Evolutionary conservation across 2,888 invertebrate genomes (phyloP), one percentile per base, ranked within the genome.

Genomic region (Nomada fabriciana): DNA sequence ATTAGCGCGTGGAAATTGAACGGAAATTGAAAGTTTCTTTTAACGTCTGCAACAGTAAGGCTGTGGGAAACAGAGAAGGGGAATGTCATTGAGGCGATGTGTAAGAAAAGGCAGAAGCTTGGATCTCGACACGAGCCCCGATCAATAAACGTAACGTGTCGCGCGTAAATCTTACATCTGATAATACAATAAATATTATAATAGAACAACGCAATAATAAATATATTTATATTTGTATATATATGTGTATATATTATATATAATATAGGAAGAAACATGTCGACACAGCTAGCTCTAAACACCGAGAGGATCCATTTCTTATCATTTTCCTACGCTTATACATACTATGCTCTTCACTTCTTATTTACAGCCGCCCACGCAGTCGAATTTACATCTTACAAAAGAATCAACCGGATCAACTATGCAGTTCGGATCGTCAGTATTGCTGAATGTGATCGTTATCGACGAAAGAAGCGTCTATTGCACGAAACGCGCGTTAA

Each of bases 181-280:
- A 90, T 77, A 88, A 92, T 91, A 91, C 90, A 93, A 93, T 93
- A 93, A 93, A 93, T 93, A 93, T 93, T 92, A 92, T 90, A 93
- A 93, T 93, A 92, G 92, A 92, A 93, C 90, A 93, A 93, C 93
- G 92, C 91, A 93, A 93, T 93, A 92, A 93, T 93, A 93, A 93
- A 93, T 93, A 92, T 91, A 90, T 93, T 90, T 90, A 88, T 90
- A 89, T 88, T 87, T 91, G 68, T 89, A 82, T 90, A 86, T 90
- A 88, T 90, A 86, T 90, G 78, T 89, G 85, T 89, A 75, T 88
- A 87, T 89, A 89, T 90, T 89, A 87, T 86, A 88, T 87, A 86
- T 82, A 82, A 86, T 92, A 90, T 93, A 92, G 91, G 92, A 92
- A 92, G 92, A 93, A 93, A 93, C 93, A 91, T 91, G 91, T 93